Evolutionary conservation across 1,140 invertebrate species (phyloP).

Genomic region (Liolophura sinensis): DNA sequence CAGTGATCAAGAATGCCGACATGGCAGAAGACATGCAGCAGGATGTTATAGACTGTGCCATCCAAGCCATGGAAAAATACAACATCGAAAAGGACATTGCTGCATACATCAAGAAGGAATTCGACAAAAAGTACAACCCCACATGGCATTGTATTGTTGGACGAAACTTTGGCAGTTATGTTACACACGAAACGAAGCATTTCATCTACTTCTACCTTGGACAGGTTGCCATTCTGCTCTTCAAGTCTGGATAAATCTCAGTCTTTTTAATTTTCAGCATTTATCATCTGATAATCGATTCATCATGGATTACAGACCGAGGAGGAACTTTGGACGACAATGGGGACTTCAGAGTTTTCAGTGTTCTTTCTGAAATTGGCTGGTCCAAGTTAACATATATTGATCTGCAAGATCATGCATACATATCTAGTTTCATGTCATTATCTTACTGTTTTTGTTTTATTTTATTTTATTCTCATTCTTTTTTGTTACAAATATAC

Average conservation of each 20-base stretch:
- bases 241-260: conserved; percentile 82
- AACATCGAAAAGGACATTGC: conserved; percentile 99
- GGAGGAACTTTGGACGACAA: too few species aligned
- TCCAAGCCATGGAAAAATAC: conserved; percentile 97
- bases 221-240: conserved; percentile 95
- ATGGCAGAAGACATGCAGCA: conserved; percentile 99
- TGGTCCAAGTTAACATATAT: too few species aligned
- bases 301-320: too few species aligned
- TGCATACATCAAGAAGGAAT: conserved; percentile 94
- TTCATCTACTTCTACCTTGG: conserved; percentile 98
- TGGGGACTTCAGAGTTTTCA: too few species aligned
- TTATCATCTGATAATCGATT: too few species aligned
- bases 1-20: conserved; percentile 99
- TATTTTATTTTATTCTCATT: too few species aligned
- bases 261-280: too few species aligned
- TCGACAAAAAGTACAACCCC: conserved; percentile 81
- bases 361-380: too few species aligned
- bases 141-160: conserved; percentile 80
- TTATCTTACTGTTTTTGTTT: too few species aligned
- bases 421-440: too few species aligned
- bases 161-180: conserved; percentile 90
- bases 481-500: too few species aligned
- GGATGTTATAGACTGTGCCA: conserved; percentile 98
- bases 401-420: too few species aligned
- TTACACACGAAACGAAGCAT: conserved; percentile 94